A percentile compares a stretch with the other conserved stretches of the same genome.
These are phyloP conservation scores for Ellobius talpinus DNA, from an alignment of 2,113 vertebrate genomes.

Conservation along the genomic window DNA sequence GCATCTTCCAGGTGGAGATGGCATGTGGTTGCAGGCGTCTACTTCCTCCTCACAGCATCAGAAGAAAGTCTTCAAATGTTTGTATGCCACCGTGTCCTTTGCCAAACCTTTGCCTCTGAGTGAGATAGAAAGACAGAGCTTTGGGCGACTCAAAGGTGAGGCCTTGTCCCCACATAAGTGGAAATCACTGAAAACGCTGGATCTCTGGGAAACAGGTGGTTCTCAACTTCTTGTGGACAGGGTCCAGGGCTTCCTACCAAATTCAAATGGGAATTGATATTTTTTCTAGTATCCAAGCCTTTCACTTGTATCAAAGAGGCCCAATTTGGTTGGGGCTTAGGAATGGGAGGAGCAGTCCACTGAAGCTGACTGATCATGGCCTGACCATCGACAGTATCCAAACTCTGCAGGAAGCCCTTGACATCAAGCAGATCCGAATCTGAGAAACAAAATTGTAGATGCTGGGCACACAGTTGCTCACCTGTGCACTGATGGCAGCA, in stretches of 20 bases:
- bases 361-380: conserved; percentile 90
- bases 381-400: conserved; percentile 91
- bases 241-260: conserved; percentile 87
- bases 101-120: not conserved
- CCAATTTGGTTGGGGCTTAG: conserved; percentile 90
- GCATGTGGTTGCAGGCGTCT: conserved; percentile 40
- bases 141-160: conserved; percentile 11
- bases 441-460: conserved; percentile 91
- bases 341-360: conserved; percentile 92
- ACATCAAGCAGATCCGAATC: conserved; percentile 87
- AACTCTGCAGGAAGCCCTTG: conserved; percentile 88
- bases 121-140: not conserved
- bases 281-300: conserved; percentile 83
- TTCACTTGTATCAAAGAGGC: conserved; percentile 94
- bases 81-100: conserved; percentile 23
- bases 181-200: conserved; percentile 91
- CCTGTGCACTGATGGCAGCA: conserved; percentile 94
- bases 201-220: conserved; percentile 88
- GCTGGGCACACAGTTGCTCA: conserved; percentile 94
- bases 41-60: conserved; percentile 30
- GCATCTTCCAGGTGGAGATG: conserved; percentile 39
- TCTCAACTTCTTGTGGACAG: conserved; percentile 90
- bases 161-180: conserved; percentile 81
- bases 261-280: conserved; percentile 88
- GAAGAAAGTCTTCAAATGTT: conserved; percentile 46